Conservation (phyloP, 2,888 invertebrate genomes). For the Diadromus collaris region DNA sequence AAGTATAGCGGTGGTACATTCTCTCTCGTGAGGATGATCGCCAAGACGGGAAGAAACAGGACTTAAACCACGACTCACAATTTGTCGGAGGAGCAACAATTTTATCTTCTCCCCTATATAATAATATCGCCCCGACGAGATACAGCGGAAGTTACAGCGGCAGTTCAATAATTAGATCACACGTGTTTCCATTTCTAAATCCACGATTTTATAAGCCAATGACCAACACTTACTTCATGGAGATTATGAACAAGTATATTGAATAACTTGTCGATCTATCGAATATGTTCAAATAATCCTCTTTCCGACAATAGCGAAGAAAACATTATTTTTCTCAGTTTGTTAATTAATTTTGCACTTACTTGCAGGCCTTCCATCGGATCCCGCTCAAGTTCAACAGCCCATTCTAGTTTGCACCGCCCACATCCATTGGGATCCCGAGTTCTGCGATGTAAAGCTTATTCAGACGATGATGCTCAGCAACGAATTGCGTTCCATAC, state of each 20-base stretch:
- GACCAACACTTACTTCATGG: background rate
- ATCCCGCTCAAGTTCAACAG: conserved; percentile 89
- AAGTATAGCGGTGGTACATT: too few relatives aligned
- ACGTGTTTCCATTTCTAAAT: background rate
- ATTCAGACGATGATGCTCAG: conserved; percentile 99
- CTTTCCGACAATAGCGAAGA: background rate
- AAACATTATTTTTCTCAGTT: background rate
- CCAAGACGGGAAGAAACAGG: too few relatives aligned
- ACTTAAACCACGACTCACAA: too few relatives aligned
- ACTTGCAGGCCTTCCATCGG: conserved; percentile 85
- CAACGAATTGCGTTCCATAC: conserved; percentile 93
- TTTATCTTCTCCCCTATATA: too few relatives aligned
- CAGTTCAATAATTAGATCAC: background rate
- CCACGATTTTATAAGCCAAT: background rate
- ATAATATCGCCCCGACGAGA: too few relatives aligned
- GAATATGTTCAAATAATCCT: background rate
- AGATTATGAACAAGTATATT: background rate
- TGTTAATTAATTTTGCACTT: conserved; percentile 46
- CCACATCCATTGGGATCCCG: conserved; percentile 99
- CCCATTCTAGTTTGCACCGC: conserved; percentile 98
- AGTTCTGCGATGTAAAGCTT: conserved; percentile 99
- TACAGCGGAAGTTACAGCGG: too few relatives aligned
- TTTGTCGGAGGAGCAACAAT: too few relatives aligned
- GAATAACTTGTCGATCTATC: background rate
- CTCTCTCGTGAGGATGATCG: too few relatives aligned